phyloP scores from a whole-genome alignment of 2,113 vertebrate genomes.

The Glareola pratincola region DNA sequence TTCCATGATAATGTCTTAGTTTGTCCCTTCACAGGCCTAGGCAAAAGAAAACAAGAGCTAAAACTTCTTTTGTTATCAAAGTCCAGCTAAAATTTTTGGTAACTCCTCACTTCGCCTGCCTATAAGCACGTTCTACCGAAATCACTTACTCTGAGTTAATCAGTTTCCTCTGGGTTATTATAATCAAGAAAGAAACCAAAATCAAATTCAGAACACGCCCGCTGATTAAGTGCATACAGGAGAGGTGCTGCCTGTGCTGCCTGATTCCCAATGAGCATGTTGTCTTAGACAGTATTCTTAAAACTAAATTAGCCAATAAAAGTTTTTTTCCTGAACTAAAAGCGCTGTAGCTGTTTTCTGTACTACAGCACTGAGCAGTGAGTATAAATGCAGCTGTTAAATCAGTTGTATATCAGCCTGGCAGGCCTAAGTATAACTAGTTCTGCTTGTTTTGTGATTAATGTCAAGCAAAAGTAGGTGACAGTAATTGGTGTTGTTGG shows the following conservation, averaged over 20 bases:
- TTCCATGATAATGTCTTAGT: no score
- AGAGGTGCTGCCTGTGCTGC: neutral
- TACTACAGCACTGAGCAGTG: neutral
- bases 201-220: accelerated
- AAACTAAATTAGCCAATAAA: neutral
- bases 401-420: neutral
- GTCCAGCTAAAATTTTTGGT: neutral
- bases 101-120: neutral
- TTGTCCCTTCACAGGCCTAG: neutral
- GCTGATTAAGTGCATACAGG: neutral
- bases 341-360: neutral
- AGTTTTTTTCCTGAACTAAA: neutral
- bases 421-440: conserved; percentile 22
- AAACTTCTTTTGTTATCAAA: neutral
- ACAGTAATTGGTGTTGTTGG: conserved; percentile 40
- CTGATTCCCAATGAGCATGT: neutral
- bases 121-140: neutral
- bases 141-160: neutral
- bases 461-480: conserved; percentile 30
- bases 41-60: neutral
- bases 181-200: neutral
- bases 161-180: neutral
- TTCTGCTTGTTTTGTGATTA: conserved; percentile 24
- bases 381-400: conserved; percentile 3
- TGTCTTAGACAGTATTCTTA: neutral